Base-by-base conservation (phyloP, 1,140 invertebrate genomes). In the Eufriesea mexicana region DNA sequence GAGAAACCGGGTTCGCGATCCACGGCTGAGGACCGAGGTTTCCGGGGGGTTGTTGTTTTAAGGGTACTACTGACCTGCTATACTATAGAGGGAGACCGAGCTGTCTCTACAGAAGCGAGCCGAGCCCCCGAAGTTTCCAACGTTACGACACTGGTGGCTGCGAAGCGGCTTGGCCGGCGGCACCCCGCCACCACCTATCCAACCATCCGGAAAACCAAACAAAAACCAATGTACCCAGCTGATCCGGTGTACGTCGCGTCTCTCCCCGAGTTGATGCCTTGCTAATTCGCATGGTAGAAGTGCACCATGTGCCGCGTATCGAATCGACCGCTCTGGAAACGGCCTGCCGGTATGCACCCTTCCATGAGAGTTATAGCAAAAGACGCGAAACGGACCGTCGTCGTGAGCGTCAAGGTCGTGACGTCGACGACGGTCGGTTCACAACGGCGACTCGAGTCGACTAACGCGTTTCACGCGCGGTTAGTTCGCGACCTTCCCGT, bases 1-100 rank as follows among this genome's bases (percentile, higher is more conserved):
- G n/a, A n/a, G n/a, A n/a, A n/a, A n/a, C n/a, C n/a, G 25, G 59
- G 14, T 14, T 84, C 57, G 61, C 74, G 77, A 83, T 76, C 61
- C 55, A 61, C 55, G 57, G 45, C 55, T 51, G 61, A 75, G 83
- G 77, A 80, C 51, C 83, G 78, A 59, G 54, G 70, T 81, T 79
- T 71, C 45, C 84, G 57, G 51, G 74, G 71, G 61, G 57, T 62
- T 2, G 35, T n/a, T 85, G 75, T 83, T 88, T 28, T 86, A 90
- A 88, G 89, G 88, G 85, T 91, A 88, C 89, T 92, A 95, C 95
- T 95, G 94, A 95, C 95, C 95, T 95, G 95, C 94, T 94, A 95
- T 94, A 92, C 93, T 95, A 94, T 95, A 95, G 85, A 95, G 94
- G 92, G 95, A 95, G 88, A 93, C 91, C 80, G 93, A 93, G 92